Percentiles rank a stretch among this genome's conserved stretches.
Conservation (phyloP, 2,113 vertebrate genomes). For the Lates calcarifer region DNA sequence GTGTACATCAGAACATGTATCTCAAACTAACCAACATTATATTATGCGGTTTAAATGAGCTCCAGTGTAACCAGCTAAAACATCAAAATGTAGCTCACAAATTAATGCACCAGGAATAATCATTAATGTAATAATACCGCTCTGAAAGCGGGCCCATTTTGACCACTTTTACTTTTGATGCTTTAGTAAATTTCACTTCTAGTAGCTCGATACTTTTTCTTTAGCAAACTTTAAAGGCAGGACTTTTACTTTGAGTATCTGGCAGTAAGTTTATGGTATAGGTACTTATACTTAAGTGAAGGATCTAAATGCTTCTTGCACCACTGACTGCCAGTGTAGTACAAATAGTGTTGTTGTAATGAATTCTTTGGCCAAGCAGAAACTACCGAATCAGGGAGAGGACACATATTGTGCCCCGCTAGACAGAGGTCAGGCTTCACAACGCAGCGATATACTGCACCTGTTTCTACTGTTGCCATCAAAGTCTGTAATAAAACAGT, state of each 20-base stretch:
- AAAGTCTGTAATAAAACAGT: slow-evolving; percentile 32
- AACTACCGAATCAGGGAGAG: neutral
- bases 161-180: neutral
- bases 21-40: too few relatives aligned
- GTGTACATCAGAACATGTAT: neutral
- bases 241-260: neutral
- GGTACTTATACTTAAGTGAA: neutral
- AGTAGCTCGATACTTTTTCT: neutral
- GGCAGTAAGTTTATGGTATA: neutral
- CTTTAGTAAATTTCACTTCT: neutral
- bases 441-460: slow-evolving; percentile 40
- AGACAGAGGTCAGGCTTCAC: slow-evolving; percentile 45
- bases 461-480: slow-evolving; percentile 31
- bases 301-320: neutral
- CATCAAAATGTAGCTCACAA: too few relatives aligned
- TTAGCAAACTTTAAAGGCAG: neutral
- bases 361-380: neutral
- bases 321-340: neutral
- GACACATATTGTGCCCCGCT: neutral
- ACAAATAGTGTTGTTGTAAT: slow-evolving; percentile 6
- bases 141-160: neutral
- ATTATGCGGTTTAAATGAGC: too few relatives aligned
- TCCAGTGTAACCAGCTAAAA: too few relatives aligned
- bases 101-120: too few relatives aligned
- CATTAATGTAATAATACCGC: neutral